These are phyloP conservation scores for Stigmatopora nigra DNA, from an alignment of 2,113 vertebrate genomes.

Conservation along the genomic window DNA sequence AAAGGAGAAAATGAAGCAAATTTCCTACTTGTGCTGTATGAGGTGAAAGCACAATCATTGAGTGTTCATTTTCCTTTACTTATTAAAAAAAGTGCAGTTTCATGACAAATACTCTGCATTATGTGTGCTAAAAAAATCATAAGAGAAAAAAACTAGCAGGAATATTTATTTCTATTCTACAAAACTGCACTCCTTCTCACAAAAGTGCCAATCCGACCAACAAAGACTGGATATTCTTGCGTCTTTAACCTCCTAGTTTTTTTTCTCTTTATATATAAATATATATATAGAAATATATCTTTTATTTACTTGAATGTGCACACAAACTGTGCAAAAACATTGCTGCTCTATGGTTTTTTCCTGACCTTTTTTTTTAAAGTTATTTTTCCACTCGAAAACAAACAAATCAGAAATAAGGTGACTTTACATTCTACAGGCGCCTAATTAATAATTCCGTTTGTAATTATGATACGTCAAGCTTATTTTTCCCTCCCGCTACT, in stretches of 20 bases:
- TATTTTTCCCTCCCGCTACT: slow-evolving; percentile 27
- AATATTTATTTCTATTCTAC: slow-evolving; percentile 47
- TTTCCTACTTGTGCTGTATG: not conserved
- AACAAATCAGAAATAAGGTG: slow-evolving; percentile 39
- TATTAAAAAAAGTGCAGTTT: slow-evolving; percentile 31
- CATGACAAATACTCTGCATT: slow-evolving; percentile 25
- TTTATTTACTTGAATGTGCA: slow-evolving; percentile 77
- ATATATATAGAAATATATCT: slow-evolving; percentile 25
- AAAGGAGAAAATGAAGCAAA: not conserved
- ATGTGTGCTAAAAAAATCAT: slow-evolving; percentile 33
- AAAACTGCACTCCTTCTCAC: slow-evolving; percentile 75
- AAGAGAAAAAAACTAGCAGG: slow-evolving; percentile 30
- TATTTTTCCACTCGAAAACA: slow-evolving; percentile 47
- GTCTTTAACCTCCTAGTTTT: slow-evolving; percentile 61
- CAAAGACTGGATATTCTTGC: slow-evolving; percentile 71
- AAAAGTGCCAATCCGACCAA: slow-evolving; percentile 79
- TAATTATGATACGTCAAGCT: slow-evolving; percentile 25
- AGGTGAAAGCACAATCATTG: slow-evolving; percentile 38
- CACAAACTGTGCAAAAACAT: slow-evolving; percentile 69
- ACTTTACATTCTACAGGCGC: slow-evolving; percentile 63
- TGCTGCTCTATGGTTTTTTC: slow-evolving; percentile 72
- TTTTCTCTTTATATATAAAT: slow-evolving; percentile 42
- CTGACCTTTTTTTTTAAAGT: slow-evolving; percentile 66
- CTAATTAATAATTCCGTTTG: slow-evolving; percentile 45
- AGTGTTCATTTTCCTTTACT: slow-evolving; percentile 24